Evolutionary conservation across 2,797 vertebrate genomes (phyloP).

Genomic region (Aulostomus chinensis): DNA sequence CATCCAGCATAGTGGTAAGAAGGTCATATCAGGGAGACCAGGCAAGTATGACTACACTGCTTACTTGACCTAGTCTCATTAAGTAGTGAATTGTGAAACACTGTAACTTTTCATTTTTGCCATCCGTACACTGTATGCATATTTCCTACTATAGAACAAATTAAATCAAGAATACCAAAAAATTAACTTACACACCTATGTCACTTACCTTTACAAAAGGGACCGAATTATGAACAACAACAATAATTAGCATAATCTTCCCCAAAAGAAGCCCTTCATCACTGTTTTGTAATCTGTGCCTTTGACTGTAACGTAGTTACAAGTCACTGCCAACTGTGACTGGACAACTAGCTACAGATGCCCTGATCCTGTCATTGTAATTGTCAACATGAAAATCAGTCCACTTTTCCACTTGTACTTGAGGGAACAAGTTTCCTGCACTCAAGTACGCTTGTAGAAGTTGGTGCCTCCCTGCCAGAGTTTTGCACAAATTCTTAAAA

Average conservation of each 20-base stretch:
- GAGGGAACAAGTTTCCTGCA: not conserved
- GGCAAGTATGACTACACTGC: not conserved
- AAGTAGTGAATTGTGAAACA: too few species aligned
- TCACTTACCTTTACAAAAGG: too few species aligned
- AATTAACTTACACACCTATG: too few species aligned
- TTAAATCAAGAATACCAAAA: too few species aligned
- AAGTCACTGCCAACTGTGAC: not conserved
- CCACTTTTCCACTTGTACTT: not conserved
- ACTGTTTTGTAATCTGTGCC: constrained; percentile 15
- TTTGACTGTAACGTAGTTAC: constrained; percentile 5
- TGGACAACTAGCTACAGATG: not conserved
- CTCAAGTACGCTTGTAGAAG: constrained; percentile 17
- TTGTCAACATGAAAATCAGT: not conserved
- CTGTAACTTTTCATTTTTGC: too few species aligned
- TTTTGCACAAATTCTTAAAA: constrained; percentile 24
- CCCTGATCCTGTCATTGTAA: not conserved
- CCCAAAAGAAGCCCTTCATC: constrained; percentile 11
- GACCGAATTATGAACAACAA: constrained; percentile 12
- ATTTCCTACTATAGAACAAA: too few species aligned
- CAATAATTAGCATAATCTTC: constrained; percentile 8
- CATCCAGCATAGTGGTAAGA: not conserved
- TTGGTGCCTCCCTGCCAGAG: constrained; percentile 21
- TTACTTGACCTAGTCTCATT: not conserved
- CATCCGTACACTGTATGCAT: too few species aligned
- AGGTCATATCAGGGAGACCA: not conserved